These are phyloP conservation scores for Oncopodura yosiiana DNA, from an alignment of 1,140 invertebrate genomes.

Conservation along the genomic window DNA sequence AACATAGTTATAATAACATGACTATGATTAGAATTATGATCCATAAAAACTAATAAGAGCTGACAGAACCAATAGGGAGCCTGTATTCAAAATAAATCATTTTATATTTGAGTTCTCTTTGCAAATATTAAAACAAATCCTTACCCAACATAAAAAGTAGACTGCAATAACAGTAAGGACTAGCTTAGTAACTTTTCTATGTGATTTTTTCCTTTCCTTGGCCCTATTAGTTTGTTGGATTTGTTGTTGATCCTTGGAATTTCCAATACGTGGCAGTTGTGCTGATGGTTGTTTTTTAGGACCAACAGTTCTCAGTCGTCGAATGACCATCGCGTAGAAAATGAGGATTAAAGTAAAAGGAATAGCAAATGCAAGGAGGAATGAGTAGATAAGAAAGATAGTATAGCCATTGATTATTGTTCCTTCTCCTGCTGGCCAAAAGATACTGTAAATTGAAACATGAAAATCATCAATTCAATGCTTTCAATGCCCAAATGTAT, in stretches of 20 bases:
- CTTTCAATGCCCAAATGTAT: not conserved
- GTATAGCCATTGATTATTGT: constrained; percentile 47
- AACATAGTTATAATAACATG: constrained; percentile 65
- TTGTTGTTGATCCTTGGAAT: constrained; percentile 13
- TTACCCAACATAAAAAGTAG: constrained; percentile 93
- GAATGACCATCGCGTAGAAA: constrained; percentile 92
- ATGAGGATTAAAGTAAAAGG: constrained; percentile 83
- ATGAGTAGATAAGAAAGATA: constrained; percentile 81
- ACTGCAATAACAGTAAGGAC: constrained; percentile 92
- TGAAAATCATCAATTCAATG: not conserved
- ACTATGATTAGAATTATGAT: constrained; percentile 56
- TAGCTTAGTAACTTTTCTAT: constrained; percentile 55
- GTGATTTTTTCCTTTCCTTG: constrained; percentile 59
- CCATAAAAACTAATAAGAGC: no score
- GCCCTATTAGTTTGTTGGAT: constrained; percentile 51
- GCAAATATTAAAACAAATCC: constrained; percentile 94
- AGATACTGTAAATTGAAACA: constrained; percentile 64
- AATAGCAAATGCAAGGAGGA: constrained; percentile 83
- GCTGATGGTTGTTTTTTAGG: constrained; percentile 49
- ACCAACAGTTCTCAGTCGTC: constrained; percentile 75
- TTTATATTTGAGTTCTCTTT: constrained; percentile 42
- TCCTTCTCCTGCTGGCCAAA: constrained; percentile 55
- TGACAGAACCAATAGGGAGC: no score
- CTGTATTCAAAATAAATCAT: no score
- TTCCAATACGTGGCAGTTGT: not conserved